Evolutionary conservation across 2,888 invertebrate genomes (phyloP), one percentile per base, ranked within the genome.

Genomic region (Drosophila peninsularis): DNA sequence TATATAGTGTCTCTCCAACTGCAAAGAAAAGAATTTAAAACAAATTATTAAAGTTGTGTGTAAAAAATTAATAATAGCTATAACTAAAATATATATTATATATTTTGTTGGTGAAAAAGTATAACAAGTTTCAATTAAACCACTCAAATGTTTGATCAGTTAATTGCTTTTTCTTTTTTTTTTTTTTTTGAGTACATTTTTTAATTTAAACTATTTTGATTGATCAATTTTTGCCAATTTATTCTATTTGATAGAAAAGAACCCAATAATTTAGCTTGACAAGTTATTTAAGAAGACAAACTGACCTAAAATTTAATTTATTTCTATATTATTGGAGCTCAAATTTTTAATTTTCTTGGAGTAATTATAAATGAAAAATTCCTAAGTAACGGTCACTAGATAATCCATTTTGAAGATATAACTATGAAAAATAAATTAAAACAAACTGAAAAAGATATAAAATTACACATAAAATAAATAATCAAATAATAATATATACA

Each of bases 11-110:
- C 17, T 10, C 17, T 10, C 2, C 5, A 45, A 37, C 72, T 72
- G 70, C 63, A 72, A 72, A 4, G 14, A 71, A 19, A 60, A 44
- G 53, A 45, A 32, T 56, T 17, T 10, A 41, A 27, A n/a, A 47
- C 30, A 17, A 42, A 10, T 13, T 21, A 3, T 14, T 21, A 42
- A 14, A 42, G 1, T 41, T 45, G 11, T 10, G 17, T 27, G 1
- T n/a, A n/a, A 9, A n/a, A 5, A n/a, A 45, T 17, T 27, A n/a
- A 5, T 2, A 3, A n/a, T 10, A 19, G 11, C 2, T 14, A 44
- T 24, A 24, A 24, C 17, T 19, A 19, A 41, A 11, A 11, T 3
- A 14, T 5, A 17, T 27, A 27, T 6, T 30, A 39, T 17, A n/a
- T 3, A 6, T 44, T 14, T 9, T 14, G 9, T n/a, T 27, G 5